A percentile compares a stretch with the other conserved stretches of the same genome.
Conservation (phyloP, 2,888 invertebrate genomes). For the Dyspetes luteomarginatus region DNA sequence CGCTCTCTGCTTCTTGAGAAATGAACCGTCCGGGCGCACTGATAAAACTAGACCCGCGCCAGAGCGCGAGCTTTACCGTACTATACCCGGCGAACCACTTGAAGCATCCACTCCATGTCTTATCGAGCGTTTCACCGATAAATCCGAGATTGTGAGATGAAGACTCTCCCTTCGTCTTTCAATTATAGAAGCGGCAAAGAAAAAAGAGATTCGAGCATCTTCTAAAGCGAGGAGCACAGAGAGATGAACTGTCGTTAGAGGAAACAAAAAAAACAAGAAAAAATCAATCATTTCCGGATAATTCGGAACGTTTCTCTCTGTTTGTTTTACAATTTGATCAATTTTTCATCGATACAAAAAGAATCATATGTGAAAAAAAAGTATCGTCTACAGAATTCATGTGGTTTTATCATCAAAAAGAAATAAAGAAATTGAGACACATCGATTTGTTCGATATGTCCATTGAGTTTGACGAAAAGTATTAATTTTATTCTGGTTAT, state of each 20-base stretch:
- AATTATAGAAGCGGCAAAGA: conserved; percentile 35
- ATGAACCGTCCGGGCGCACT: conserved; percentile 56
- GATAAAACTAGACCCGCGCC: conserved; percentile 46
- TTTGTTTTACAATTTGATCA: too few relatives aligned
- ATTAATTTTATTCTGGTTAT: too few relatives aligned
- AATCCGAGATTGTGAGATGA: conserved; percentile 57
- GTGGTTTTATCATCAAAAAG: too few relatives aligned
- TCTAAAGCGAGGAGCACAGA: too few relatives aligned
- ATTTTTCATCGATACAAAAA: too few relatives aligned
- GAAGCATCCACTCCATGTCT: conserved; percentile 54
- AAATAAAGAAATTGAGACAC: too few relatives aligned
- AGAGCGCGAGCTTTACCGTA: neutral
- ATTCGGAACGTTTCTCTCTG: too few relatives aligned
- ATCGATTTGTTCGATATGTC: too few relatives aligned
- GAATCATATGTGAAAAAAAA: too few relatives aligned
- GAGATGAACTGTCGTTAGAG: too few relatives aligned
- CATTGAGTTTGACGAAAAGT: too few relatives aligned
- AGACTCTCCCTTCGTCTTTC: conserved; percentile 49
- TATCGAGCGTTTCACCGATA: conserved; percentile 62
- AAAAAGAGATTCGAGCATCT: neutral
- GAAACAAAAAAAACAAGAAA: neutral
- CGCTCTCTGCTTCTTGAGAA: conserved; percentile 64
- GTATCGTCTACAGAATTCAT: too few relatives aligned
- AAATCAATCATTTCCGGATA: neutral
- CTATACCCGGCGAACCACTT: conserved; percentile 42